Conservation (phyloP, 2,113 vertebrate genomes). For the Forbesichthys agassizii region DNA sequence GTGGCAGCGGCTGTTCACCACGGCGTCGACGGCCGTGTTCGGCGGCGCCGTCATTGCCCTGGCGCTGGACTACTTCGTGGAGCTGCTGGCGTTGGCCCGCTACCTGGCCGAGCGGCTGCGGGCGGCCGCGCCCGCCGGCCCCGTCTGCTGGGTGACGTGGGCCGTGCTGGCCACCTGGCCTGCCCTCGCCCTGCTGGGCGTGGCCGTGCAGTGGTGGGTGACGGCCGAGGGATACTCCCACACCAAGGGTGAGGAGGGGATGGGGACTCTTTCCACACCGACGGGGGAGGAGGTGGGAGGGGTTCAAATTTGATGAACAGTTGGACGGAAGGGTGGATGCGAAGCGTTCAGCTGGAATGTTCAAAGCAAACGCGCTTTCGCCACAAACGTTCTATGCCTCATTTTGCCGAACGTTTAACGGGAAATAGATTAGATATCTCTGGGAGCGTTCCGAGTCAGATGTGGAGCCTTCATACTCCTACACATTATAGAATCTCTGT, state of each 20-base stretch:
- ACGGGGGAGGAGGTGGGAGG: too few species aligned
- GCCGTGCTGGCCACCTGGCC: slow-evolving; percentile 94
- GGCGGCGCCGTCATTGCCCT: slow-evolving; percentile 93
- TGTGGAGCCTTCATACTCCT: too few species aligned
- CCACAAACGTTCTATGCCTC: too few species aligned
- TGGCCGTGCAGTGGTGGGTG: slow-evolving; percentile 94
- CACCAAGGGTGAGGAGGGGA: slow-evolving; percentile 86
- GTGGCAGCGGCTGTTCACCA: slow-evolving; percentile 95
- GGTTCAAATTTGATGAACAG: too few species aligned
- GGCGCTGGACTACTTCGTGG: slow-evolving; percentile 92
- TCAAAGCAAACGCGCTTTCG: too few species aligned
- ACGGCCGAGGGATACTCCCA: slow-evolving; percentile 95
- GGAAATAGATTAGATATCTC: too few species aligned
- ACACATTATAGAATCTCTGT: too few species aligned
- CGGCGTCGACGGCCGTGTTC: slow-evolving; percentile 89
- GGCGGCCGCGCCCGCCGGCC: slow-evolving; percentile 76
- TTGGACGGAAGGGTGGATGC: too few species aligned
- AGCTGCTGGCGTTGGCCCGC: slow-evolving; percentile 89
- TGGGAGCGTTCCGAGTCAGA: too few species aligned
- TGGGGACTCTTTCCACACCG: too few species aligned
- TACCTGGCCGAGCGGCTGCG: slow-evolving; percentile 91
- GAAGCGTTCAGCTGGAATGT: too few species aligned
- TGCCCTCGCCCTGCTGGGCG: slow-evolving; percentile 86
- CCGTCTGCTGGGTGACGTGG: slow-evolving; percentile 97
- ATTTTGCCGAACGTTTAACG: too few species aligned